Evolutionary conservation across 1,140 invertebrate species (phyloP).

Genomic region (Bradysia coprophila): DNA sequence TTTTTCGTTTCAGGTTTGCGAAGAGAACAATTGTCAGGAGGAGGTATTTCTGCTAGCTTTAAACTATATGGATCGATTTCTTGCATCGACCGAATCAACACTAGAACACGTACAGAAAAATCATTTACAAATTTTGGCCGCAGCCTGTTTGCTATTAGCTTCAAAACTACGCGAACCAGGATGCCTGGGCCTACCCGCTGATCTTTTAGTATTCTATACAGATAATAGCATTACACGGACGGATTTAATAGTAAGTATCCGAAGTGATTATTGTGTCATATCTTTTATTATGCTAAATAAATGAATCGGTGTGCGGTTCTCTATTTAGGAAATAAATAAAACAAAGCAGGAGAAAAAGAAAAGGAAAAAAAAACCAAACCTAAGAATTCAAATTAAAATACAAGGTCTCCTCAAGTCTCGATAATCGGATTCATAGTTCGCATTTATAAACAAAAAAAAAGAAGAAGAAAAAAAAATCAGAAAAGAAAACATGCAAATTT

Average conservation of each 20-base stretch:
- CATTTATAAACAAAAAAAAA: too few relatives aligned
- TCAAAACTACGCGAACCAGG: slow-evolving; percentile 75
- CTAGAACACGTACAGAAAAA: slow-evolving; percentile 59
- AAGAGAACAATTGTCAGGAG: slow-evolving; percentile 77
- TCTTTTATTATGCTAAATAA: too few relatives aligned
- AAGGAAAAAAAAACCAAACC: too few relatives aligned
- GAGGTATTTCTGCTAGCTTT: slow-evolving; percentile 81
- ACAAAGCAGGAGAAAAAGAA: too few relatives aligned
- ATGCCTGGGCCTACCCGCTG: slow-evolving; percentile 49
- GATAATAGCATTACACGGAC: slow-evolving; percentile 72
- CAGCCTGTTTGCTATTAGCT: slow-evolving; percentile 72
- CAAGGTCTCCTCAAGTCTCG: too few relatives aligned
- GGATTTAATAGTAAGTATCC: slow-evolving; percentile 74
- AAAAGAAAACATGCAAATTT: too few relatives aligned
- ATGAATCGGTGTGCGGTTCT: too few relatives aligned
- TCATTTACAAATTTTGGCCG: slow-evolving; percentile 75
- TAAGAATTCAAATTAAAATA: too few relatives aligned
- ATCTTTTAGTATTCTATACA: slow-evolving; percentile 74
- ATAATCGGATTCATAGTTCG: too few relatives aligned
- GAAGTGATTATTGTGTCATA: too few relatives aligned
- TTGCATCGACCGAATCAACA: slow-evolving; percentile 49
- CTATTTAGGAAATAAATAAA: too few relatives aligned
- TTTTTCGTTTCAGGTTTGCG: slow-evolving; percentile 59
- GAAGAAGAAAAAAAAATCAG: too few relatives aligned
- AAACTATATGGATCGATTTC: slow-evolving; percentile 84